These are phyloP conservation scores for Xestia c-nigrum DNA, from an alignment of 2,888 invertebrate genomes.

Conservation along the genomic window DNA sequence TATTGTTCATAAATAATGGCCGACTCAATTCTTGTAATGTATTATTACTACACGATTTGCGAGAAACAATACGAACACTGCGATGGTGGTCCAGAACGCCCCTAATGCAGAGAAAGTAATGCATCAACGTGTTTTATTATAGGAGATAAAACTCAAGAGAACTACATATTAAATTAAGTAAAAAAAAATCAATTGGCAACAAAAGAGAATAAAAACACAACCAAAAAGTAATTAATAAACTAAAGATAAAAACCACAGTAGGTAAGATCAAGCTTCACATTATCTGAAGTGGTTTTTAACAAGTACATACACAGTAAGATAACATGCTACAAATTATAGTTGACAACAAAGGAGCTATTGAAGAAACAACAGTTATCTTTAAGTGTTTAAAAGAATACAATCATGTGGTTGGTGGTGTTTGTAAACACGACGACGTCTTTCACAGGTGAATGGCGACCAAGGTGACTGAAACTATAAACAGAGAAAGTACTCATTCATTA, in stretches of 20 bases:
- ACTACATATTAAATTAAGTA: not conserved
- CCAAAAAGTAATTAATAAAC: not conserved
- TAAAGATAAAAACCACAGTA: not conserved
- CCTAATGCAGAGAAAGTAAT: constrained; percentile 20
- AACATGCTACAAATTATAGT: constrained; percentile 30
- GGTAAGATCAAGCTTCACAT: constrained; percentile 7
- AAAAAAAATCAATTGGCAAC: not conserved
- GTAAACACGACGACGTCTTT: constrained; percentile 73
- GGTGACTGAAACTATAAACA: constrained; percentile 73
- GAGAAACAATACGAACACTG: constrained; percentile 46
- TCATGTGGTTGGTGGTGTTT: constrained; percentile 55
- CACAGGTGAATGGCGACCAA: constrained; percentile 69
- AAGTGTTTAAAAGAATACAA: constrained; percentile 64
- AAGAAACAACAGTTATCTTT: constrained; percentile 45
- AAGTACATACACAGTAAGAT: constrained; percentile 31
- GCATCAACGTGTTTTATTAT: constrained; percentile 5
- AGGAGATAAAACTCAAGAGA: not conserved
- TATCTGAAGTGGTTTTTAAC: constrained; percentile 40
- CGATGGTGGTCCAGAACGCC: constrained; percentile 51
- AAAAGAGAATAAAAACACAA: not conserved
- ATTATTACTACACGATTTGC: constrained; percentile 68
- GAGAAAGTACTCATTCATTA: constrained; percentile 68
- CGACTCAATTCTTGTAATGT: constrained; percentile 61
- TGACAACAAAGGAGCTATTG: constrained; percentile 57
- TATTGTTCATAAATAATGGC: constrained; percentile 77